A percentile compares a stretch with the other conserved stretches of the same genome.
Conservation (phyloP, 2,797 vertebrate genomes). For the Ptychadena robeensis region DNA sequence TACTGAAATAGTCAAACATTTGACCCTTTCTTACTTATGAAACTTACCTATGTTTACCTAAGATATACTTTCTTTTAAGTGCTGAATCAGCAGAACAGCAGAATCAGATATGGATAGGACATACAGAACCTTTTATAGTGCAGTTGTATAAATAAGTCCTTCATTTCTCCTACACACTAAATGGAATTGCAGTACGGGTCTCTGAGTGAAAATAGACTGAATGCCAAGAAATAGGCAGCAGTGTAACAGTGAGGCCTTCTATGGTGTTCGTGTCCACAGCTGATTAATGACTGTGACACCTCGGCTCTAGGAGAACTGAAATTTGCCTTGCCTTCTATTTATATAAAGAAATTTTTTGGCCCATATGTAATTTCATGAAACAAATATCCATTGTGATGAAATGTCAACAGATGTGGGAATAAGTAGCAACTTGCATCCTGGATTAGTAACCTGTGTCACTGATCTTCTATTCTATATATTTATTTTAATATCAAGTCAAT, state of each 20-base stretch:
- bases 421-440: background rate
- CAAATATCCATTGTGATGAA: conserved; percentile 3
- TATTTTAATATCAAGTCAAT: background rate
- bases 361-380: conserved; percentile 11
- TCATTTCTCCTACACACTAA: conserved; percentile 5
- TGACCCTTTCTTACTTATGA: too few species aligned
- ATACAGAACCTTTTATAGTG: background rate
- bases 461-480: background rate
- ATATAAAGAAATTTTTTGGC: conserved; percentile 24
- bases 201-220: conserved; percentile 7
- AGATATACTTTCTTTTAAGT: background rate
- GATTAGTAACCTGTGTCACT: background rate
- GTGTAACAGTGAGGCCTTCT: conserved; percentile 41
- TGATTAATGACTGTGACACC: conserved; percentile 38
- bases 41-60: background rate
- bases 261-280: conserved; percentile 1
- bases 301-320: conserved; percentile 26
- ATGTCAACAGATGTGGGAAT: conserved; percentile 14
- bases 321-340: conserved; percentile 22
- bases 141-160: background rate
- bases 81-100: background rate
- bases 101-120: background rate
- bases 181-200: background rate
- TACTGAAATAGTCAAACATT: too few species aligned
- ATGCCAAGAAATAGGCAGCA: conserved; percentile 33